Conservation (phyloP, 2,113 vertebrate species). For the Petromus typicus region DNA sequence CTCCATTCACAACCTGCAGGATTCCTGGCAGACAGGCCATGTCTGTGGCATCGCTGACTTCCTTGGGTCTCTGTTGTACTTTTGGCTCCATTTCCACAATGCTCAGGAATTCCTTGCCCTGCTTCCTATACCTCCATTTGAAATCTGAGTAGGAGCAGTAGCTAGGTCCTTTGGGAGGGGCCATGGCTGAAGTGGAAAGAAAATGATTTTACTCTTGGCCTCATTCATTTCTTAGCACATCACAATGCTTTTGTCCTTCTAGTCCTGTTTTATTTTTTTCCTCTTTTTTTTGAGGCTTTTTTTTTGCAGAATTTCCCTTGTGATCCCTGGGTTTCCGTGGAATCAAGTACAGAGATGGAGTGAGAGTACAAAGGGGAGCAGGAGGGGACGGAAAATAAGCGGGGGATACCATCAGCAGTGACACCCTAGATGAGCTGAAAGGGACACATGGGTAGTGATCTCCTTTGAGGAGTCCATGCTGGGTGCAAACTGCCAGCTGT, state of each 20-base stretch:
- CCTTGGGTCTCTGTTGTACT: not conserved
- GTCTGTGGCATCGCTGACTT: not conserved
- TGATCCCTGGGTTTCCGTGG: not conserved
- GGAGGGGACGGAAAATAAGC: not conserved
- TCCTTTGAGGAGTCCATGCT: too few species aligned
- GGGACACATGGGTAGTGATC: not conserved
- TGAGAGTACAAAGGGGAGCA: not conserved
- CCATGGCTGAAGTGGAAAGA: not conserved
- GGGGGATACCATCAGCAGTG: not conserved
- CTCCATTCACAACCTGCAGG: not conserved
- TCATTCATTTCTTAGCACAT: not conserved
- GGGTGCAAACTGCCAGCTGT: not conserved
- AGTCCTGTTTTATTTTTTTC: not conserved
- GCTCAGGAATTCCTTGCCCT: not conserved
- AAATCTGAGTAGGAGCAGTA: not conserved
- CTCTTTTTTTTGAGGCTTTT: not conserved
- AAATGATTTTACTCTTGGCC: not conserved
- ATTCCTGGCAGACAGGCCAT: not conserved
- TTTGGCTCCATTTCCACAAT: not conserved
- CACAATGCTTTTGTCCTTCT: not conserved
- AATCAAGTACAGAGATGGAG: not conserved
- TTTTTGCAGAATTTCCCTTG: not conserved
- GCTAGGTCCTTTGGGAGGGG: not conserved
- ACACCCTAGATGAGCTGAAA: too few species aligned
- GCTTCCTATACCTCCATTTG: not conserved